Conservation (phyloP, 2,113 vertebrate genomes). For the Pachyramphus minor region DNA sequence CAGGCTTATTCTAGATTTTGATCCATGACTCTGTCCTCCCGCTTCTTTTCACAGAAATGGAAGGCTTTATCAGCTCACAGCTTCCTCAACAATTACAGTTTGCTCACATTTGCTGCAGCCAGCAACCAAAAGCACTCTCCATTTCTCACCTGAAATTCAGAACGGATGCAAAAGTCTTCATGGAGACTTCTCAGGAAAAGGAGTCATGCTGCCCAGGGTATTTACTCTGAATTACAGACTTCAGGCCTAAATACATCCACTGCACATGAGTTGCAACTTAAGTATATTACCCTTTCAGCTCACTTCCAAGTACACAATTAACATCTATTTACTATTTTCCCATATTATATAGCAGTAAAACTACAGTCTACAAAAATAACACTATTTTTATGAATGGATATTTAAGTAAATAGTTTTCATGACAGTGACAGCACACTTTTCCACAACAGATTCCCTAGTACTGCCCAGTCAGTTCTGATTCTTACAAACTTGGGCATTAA, state of each 20-base stretch:
- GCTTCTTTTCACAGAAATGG: background rate
- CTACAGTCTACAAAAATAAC: background rate
- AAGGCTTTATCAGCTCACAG: background rate
- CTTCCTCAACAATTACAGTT: background rate
- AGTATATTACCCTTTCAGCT: background rate
- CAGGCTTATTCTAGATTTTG: background rate
- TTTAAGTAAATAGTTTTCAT: background rate
- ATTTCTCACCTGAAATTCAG: background rate
- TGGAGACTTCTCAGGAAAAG: background rate
- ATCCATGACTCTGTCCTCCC: background rate
- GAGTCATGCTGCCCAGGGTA: background rate
- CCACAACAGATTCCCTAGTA: background rate
- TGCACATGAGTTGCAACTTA: background rate
- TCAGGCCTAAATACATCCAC: background rate
- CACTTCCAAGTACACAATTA: background rate
- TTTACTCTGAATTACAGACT: background rate
- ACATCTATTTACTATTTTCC: background rate
- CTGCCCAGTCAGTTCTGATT: background rate
- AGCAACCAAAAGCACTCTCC: background rate
- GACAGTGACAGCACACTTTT: background rate
- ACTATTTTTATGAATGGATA: background rate
- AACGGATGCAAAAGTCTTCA: background rate
- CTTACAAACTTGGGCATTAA: background rate
- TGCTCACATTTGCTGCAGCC: fast-evolving
- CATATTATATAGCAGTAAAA: background rate